These are phyloP conservation scores for Sciaenops ocellatus DNA, from an alignment of 2,797 vertebrate species.

Conservation along the genomic window DNA sequence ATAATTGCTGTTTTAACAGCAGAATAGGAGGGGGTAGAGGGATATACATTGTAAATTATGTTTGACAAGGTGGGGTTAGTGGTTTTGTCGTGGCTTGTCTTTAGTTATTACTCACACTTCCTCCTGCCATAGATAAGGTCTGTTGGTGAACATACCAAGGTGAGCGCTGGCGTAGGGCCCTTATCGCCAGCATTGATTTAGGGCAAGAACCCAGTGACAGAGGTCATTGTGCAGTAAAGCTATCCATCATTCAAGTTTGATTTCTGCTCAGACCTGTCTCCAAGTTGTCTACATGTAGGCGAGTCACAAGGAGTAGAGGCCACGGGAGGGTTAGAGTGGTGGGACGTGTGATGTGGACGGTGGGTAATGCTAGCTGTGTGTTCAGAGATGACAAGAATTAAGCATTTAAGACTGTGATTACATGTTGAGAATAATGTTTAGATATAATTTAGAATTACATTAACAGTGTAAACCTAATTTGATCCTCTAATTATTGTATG, in stretches of 20 bases:
- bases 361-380: conserved; percentile 5
- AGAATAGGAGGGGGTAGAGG: conserved; percentile 60
- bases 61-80: conserved; percentile 97
- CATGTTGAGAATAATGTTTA: neutral
- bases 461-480: conserved; percentile 25
- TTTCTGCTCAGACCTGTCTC: conserved; percentile 84
- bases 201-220: conserved; percentile 84
- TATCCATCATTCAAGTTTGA: conserved; percentile 85
- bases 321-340: conserved; percentile 37
- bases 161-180: conserved; percentile 84
- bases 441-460: conserved; percentile 23
- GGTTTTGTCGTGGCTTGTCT: conserved; percentile 96
- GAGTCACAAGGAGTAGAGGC: conserved; percentile 46
- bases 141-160: conserved; percentile 86
- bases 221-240: conserved; percentile 86
- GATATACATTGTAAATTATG: conserved; percentile 97
- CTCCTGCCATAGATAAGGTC: conserved; percentile 88
- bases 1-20: conserved; percentile 93
- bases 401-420: conserved; percentile 39
- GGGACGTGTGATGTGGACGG: conserved; percentile 33
- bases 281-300: conserved; percentile 79
- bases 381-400: conserved; percentile 16
- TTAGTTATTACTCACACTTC: conserved; percentile 94
- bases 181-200: conserved; percentile 88
- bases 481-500: conserved; percentile 20